Percentiles rank a stretch among this genome's conserved stretches.
Evolutionary conservation across 2,113 vertebrate species (phyloP).

Genomic region (Aix galericulata): DNA sequence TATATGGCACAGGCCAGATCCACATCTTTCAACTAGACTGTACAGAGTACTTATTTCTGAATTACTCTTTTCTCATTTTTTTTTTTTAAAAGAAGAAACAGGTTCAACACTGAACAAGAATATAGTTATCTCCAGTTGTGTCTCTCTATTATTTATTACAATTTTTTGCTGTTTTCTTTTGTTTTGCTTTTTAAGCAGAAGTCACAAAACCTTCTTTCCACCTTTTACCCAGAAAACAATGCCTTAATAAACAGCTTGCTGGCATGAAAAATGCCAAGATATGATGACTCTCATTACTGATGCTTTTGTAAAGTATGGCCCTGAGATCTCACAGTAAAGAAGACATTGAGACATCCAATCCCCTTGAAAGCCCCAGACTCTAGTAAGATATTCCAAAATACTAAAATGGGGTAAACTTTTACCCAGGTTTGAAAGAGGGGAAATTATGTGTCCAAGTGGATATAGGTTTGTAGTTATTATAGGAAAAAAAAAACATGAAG

Average conservation of each 20-base stretch:
- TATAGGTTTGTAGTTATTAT: neutral
- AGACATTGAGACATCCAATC: neutral
- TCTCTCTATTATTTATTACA: neutral
- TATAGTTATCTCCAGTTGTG: neutral
- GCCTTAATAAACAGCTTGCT: neutral
- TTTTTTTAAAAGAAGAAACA: neutral
- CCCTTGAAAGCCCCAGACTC: neutral
- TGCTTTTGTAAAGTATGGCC: neutral
- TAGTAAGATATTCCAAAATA: neutral
- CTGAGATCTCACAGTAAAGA: neutral
- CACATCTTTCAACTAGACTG: neutral
- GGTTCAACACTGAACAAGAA: neutral
- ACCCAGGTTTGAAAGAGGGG: neutral
- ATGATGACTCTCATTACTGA: neutral
- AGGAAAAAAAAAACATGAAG: fast-evolving
- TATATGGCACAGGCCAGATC: neutral
- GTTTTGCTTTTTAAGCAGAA: neutral
- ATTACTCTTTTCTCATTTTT: neutral
- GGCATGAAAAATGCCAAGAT: neutral
- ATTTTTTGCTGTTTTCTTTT: neutral
- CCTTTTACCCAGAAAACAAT: neutral
- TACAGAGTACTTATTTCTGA: neutral
- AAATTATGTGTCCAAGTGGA: neutral
- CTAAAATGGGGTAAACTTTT: neutral
- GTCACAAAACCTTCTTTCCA: neutral